phyloP scores from a whole-genome alignment of 2,113 vertebrate species.

The Puffinus mauretanicus region DNA sequence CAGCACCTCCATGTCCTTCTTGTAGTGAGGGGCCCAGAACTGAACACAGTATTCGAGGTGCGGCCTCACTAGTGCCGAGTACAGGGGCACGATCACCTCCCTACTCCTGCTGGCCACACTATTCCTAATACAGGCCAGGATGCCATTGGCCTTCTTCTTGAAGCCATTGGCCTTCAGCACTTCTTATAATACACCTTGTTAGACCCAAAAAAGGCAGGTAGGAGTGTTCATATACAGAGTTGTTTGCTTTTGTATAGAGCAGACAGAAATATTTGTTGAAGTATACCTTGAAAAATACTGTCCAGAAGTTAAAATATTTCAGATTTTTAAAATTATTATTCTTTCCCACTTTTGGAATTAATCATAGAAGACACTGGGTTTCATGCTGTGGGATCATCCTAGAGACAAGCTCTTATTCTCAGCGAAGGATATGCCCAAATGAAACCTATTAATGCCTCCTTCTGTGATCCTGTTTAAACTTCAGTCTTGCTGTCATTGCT shows the following conservation, averaged over 20 bases:
- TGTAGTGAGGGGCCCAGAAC: no score
- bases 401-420: not conserved
- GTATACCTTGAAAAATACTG: not conserved
- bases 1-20: no score
- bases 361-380: not conserved
- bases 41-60: no score
- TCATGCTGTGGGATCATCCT: not conserved
- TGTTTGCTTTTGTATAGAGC: not conserved
- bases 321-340: not conserved
- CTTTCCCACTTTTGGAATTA: not conserved
- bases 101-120: no score
- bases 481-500: not conserved
- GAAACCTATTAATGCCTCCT: not conserved
- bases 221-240: not conserved
- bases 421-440: rapidly evolving
- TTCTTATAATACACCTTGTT: not conserved
- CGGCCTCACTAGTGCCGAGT: no score
- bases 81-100: no score
- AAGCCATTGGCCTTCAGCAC: no score
- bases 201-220: not conserved
- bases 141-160: no score
- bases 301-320: not conserved
- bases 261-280: not conserved
- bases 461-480: not conserved
- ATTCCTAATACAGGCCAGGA: no score